Base-by-base conservation (phyloP, 1,140 invertebrate genomes). In the Mylabris phalerata region DNA sequence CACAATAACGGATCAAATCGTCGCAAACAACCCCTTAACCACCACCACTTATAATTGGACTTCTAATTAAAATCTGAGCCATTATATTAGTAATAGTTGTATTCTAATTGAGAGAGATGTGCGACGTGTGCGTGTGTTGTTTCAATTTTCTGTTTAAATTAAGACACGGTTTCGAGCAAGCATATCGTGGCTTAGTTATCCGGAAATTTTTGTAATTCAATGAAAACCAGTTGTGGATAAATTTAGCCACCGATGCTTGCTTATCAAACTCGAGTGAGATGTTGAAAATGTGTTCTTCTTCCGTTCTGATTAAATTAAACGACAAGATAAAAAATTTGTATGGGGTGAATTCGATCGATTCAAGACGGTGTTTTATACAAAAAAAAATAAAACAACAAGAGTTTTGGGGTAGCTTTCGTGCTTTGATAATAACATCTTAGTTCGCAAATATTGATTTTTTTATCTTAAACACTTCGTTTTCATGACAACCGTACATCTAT, bases 181-280 rank as follows among this genome's bases (percentile, higher is more conserved):
- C 32, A 5, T 4, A 5, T 32, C 7, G 7, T 7, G 32, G 32
- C 32, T 32, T 32, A 32, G 7, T 32, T 32, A 32, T 32, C 32
- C 1, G 4, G 32, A 32, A 19, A 4, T 32, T 32, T 32, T 32
- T 32, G 0, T 32, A 32, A 32, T 32, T 5, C 10, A 9, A 4
- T 6, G 4, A 42, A 42, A 42, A 6, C 11, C 41, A 42, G 9
- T 42, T 10, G 11, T 7, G 4, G 9, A n/a, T n/a, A 6, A 10
- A 42, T 19, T 19, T 19, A 19, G 19, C 19, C 19, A 11, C 11
- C 11, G 41, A 9, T n/a, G 11, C 41, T 42, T 10, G 11, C 56
- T 63, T 65, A 67, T 65, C 63, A 67, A 69, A 67, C 61, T 66
- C 60, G 67, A 68, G 62, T 68, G 65, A 66, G 62, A 66, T 57